These are phyloP conservation scores for Clarias platycephalus DNA, from an alignment of 2,797 vertebrate species.

Conservation along the genomic window DNA sequence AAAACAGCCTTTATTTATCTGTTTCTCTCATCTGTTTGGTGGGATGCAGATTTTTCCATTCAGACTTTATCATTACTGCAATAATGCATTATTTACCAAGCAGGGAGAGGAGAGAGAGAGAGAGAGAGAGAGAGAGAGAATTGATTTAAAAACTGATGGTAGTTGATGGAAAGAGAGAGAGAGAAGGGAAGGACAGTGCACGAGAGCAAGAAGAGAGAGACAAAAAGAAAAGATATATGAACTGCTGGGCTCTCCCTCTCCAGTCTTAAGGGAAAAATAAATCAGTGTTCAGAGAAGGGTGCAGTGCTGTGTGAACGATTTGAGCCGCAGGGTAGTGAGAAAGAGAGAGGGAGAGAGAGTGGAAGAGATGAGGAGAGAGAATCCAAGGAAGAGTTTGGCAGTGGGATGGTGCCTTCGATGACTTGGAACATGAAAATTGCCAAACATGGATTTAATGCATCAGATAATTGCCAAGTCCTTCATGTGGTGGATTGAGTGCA, in stretches of 20 bases:
- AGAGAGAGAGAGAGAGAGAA: not conserved
- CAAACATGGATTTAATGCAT: slow-evolving; percentile 26
- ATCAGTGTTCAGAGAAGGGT: slow-evolving; percentile 72
- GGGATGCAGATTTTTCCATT: slow-evolving; percentile 32
- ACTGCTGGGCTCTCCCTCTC: slow-evolving; percentile 63
- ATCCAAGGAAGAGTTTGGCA: slow-evolving; percentile 11
- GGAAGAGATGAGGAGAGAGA: slow-evolving; percentile 3
- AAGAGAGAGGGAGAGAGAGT: slow-evolving; percentile 31
- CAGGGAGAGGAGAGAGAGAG: slow-evolving; percentile 1
- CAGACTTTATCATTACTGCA: slow-evolving; percentile 28
- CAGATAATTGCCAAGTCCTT: slow-evolving; percentile 23
- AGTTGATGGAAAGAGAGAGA: slow-evolving; percentile 14
- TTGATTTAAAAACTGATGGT: slow-evolving; percentile 10
- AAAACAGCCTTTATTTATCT: slow-evolving; percentile 37
- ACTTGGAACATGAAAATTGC: slow-evolving; percentile 17
- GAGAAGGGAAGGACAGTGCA: slow-evolving; percentile 5
- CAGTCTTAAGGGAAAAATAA: slow-evolving; percentile 67
- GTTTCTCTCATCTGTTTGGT: slow-evolving; percentile 36
- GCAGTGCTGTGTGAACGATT: slow-evolving; percentile 68
- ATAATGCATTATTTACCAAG: slow-evolving; percentile 34
- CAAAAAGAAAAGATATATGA: slow-evolving; percentile 59
- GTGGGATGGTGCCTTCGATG: slow-evolving; percentile 2
- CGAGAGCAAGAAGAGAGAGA: slow-evolving; percentile 22
- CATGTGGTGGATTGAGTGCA: slow-evolving; percentile 13
- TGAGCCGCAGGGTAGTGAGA: slow-evolving; percentile 41